phyloP scores from a whole-genome alignment of 2,888 invertebrate genomes.

The Apoderus coryli region DNA sequence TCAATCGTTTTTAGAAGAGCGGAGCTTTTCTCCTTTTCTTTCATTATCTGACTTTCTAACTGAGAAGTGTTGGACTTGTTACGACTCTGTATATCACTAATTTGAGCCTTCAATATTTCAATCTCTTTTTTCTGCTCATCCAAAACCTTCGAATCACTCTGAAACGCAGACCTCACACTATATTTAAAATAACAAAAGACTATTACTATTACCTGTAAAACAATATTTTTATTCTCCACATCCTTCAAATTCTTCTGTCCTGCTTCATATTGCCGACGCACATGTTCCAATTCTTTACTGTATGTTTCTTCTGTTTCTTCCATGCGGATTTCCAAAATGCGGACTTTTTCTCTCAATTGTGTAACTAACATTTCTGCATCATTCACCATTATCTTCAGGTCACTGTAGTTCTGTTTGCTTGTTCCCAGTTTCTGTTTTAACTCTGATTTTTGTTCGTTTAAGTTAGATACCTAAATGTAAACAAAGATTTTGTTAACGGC shows the following conservation, averaged over 20 bases:
- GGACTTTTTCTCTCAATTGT: constrained; percentile 36
- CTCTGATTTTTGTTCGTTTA: constrained; percentile 19
- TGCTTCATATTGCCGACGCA: constrained; percentile 28
- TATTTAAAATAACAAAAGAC: too few species aligned
- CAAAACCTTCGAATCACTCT: too few species aligned
- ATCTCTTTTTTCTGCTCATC: constrained; percentile 19
- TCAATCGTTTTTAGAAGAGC: too few species aligned
- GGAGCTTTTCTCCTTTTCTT: constrained; percentile 23
- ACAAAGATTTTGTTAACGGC: too few species aligned
- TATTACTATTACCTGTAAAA: too few species aligned
- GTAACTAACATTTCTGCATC: constrained; percentile 35
- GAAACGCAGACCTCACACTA: too few species aligned
- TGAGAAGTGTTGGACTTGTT: constrained; percentile 22
- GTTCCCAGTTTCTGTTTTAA: constrained; percentile 29
- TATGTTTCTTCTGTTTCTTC: constrained; percentile 17
- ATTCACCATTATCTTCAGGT: constrained; percentile 31
- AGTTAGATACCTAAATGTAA: too few species aligned
- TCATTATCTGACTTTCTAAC: constrained; percentile 25
- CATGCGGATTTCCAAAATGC: constrained; percentile 17
- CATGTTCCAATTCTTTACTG: constrained; percentile 16
- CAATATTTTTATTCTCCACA: constrained; percentile 20
- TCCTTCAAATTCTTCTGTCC: constrained; percentile 24
- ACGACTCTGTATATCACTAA: constrained; percentile 30
- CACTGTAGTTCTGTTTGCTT: constrained; percentile 30
- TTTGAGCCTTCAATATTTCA: constrained; percentile 20